Evolutionary conservation across 2,888 invertebrate species (phyloP), one percentile per base, ranked within the genome.

Genomic region (Polydesmus complanatus): DNA sequence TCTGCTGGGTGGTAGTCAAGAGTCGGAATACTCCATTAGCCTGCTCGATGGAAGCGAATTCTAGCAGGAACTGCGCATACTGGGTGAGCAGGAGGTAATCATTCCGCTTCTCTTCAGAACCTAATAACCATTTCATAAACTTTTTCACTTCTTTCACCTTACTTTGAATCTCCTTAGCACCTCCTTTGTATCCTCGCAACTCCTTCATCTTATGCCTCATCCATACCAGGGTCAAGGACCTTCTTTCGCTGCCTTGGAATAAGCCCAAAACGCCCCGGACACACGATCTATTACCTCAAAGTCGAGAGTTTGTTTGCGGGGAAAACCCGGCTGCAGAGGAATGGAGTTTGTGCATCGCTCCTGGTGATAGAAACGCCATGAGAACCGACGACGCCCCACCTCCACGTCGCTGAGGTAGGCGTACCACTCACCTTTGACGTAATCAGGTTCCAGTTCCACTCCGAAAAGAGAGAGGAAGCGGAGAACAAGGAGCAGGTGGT

Each of bases 61-160:
- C 62, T 65, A 66, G 67, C 62, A 73, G 71, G 50, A 73, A 62
- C 47, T 68, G 62, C 23, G 70, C 70, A 61, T 72, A 74, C 11
- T 66, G 66, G 53, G 66, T 65, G 73, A 73, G 74, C 25, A 74
- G 51, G 19, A 65, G 51, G 52, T 73, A 64, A 61, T 72, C 70
- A 60, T 71, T 72, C n/a, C 74, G 65, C 62, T 71, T 72, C 19
- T 68, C 66, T 18, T 66, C 67, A 60, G 71, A 69, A 62, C 71
- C 71, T 26, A 74, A 65, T 23, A 73, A 58, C 56, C 64, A 66
- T 64, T 73, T 74, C 23, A 68, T 66, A 61, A 69, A 65, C 62
- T 71, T 72, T 60, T 69, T 70, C 3, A 70, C 60, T 48, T 70
- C 69, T 57, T 71, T 72, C n/a, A 65, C 60, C 3, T 65, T 60